Conservation (phyloP, 2,113 vertebrate species). For the Coturnix japonica region DNA sequence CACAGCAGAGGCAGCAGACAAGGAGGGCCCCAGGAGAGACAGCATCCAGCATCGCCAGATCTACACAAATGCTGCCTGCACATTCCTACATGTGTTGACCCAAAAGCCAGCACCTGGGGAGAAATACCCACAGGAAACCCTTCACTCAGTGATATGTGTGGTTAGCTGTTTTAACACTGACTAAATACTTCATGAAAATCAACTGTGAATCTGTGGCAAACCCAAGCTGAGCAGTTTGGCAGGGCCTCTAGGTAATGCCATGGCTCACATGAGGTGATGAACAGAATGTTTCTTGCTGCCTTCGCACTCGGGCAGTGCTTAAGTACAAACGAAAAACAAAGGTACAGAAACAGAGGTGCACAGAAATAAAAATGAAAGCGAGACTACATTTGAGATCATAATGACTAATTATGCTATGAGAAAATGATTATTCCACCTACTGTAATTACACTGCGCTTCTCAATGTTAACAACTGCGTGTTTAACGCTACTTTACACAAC, state of each 20-base stretch:
- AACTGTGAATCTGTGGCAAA: not conserved
- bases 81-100: fast-evolving
- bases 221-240: not conserved
- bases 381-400: not conserved
- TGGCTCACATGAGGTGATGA: fast-evolving
- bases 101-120: not conserved
- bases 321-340: not conserved
- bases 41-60: fast-evolving
- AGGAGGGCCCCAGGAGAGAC: not conserved
- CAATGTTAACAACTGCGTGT: not conserved
- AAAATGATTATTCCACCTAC: not conserved
- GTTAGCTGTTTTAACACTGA: not conserved
- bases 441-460: not conserved
- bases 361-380: not conserved
- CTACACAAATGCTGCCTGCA: fast-evolving
- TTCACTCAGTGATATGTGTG: not conserved
- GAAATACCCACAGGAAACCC: not conserved
- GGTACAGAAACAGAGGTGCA: not conserved
- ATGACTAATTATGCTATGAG: not conserved
- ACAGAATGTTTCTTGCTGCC: not conserved
- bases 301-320: not conserved
- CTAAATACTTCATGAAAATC: not conserved
- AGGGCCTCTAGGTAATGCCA: fast-evolving
- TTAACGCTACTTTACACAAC: not conserved
- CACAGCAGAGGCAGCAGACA: fast-evolving